Evolutionary conservation across 2,888 invertebrate species (phyloP).

Genomic region (Pyrrhia umbra): DNA sequence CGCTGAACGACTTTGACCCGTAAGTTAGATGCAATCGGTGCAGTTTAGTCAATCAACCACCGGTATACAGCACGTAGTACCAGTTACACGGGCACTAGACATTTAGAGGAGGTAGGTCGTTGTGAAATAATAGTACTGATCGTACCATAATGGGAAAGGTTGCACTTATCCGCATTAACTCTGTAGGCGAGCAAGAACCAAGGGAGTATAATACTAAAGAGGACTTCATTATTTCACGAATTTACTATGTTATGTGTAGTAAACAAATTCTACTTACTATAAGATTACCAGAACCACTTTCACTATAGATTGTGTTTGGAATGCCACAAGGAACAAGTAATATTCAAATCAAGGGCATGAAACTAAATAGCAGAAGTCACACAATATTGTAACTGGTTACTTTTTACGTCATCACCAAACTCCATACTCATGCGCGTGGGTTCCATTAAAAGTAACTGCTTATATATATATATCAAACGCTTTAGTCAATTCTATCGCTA

Average conservation of each 20-base stretch:
- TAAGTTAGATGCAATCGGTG: conserved; percentile 53
- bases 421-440: too few relatives aligned
- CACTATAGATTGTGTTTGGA: too few relatives aligned
- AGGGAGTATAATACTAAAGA: background rate
- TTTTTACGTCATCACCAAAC: too few relatives aligned
- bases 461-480: conserved; percentile 20
- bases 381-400: too few relatives aligned
- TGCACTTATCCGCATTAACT: conserved; percentile 11
- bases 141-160: conserved; percentile 30
- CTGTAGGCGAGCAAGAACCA: background rate
- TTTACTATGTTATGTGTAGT: too few relatives aligned
- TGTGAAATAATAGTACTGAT: conserved; percentile 57
- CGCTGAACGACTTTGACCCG: conserved; percentile 63
- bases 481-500: background rate
- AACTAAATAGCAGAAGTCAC: too few relatives aligned
- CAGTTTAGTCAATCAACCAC: conserved; percentile 50
- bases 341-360: too few relatives aligned
- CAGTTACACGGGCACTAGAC: conserved; percentile 46
- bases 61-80: conserved; percentile 42
- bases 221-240: background rate
- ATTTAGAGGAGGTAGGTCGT: conserved; percentile 38
- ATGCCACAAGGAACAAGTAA: background rate
- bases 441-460: background rate
- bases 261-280: too few relatives aligned
- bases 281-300: too few relatives aligned